Percentiles rank a stretch among this genome's conserved stretches.
Conservation (phyloP, 2,113 vertebrate genomes). For the Terrapene triunguis region DNA sequence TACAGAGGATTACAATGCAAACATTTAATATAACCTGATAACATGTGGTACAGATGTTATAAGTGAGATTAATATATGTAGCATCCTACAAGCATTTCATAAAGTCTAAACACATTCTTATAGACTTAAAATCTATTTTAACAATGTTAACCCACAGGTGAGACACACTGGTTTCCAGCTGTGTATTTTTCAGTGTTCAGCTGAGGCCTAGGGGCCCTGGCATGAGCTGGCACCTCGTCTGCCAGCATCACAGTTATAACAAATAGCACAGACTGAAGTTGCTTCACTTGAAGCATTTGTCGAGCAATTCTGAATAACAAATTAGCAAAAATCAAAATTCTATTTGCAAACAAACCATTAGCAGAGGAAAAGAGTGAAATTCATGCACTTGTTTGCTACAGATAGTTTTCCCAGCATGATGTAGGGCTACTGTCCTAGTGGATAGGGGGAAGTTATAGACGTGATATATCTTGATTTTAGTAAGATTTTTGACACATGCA, state of each 20-base stretch:
- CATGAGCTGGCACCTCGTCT: too few species aligned
- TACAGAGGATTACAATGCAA: too few species aligned
- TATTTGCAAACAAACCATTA: constrained; percentile 22
- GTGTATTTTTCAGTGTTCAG: too few species aligned
- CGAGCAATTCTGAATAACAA: constrained; percentile 25
- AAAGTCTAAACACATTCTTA: background rate
- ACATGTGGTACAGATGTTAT: too few species aligned
- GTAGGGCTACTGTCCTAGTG: too few species aligned
- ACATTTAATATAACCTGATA: too few species aligned
- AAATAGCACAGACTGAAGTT: constrained; percentile 34
- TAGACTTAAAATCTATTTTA: too few species aligned
- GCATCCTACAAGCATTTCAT: background rate
- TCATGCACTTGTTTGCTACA: background rate
- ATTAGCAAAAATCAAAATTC: constrained; percentile 37
- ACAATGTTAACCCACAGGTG: too few species aligned
- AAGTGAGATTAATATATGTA: too few species aligned
- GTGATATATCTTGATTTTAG: background rate
- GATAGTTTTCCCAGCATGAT: background rate
- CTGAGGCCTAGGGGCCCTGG: too few species aligned
- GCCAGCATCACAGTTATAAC: background rate
- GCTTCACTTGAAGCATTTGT: constrained; percentile 22
- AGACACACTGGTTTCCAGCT: too few species aligned
- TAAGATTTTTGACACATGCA: background rate
- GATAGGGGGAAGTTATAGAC: too few species aligned
- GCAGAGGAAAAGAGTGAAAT: background rate